These are phyloP conservation scores for Turdus rufiventris DNA, from an alignment of 2,113 vertebrate species.

Conservation along the genomic window DNA sequence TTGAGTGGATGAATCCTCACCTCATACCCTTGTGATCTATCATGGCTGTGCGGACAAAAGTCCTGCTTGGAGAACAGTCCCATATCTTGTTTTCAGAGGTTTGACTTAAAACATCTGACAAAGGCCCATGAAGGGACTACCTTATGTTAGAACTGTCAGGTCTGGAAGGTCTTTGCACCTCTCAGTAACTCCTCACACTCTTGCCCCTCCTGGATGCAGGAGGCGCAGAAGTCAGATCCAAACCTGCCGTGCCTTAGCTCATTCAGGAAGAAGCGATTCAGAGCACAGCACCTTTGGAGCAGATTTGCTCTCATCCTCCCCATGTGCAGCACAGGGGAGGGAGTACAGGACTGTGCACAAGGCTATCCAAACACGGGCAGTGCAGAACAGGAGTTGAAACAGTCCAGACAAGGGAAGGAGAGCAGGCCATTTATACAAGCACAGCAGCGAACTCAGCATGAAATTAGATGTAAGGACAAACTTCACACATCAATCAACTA, in stretches of 20 bases:
- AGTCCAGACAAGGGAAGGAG: neutral
- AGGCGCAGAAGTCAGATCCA: neutral
- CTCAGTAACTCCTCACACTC: fast-evolving
- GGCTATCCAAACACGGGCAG: neutral
- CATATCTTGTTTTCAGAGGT: neutral
- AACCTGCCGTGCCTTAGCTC: neutral
- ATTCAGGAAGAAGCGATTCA: neutral
- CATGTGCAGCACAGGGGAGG: neutral
- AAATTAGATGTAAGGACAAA: neutral
- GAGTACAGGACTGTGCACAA: neutral
- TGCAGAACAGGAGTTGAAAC: neutral
- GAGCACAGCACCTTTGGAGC: neutral
- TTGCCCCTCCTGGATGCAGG: neutral
- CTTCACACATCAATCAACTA: neutral
- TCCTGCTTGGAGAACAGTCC: neutral
- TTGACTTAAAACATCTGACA: neutral
- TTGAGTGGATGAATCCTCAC: neutral
- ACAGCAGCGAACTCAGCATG: neutral
- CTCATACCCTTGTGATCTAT: neutral
- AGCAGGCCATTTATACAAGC: neutral
- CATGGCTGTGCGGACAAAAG: neutral
- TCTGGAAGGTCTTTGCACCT: neutral
- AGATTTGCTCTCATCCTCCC: neutral
- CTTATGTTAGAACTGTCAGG: neutral
- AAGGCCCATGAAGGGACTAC: neutral